Percentiles rank a stretch among this genome's conserved stretches.
phyloP scores from a whole-genome alignment of 2,888 invertebrate species.

The Phortica okadai region DNA sequence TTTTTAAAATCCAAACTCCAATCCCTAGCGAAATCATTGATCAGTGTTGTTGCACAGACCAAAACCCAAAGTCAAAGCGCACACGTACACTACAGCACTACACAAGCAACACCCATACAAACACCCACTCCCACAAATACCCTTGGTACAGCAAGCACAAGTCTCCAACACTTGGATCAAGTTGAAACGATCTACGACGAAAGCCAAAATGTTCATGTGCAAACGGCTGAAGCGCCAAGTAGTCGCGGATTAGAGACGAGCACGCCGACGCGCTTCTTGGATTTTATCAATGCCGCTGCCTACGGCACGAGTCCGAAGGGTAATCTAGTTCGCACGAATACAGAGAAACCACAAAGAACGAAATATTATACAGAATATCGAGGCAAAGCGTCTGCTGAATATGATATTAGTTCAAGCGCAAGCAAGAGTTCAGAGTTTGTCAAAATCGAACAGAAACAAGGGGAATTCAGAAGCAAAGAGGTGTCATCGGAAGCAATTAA shows the following conservation, averaged over 20 bases:
- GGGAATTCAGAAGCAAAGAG: slow-evolving; percentile 13
- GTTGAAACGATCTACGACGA: slow-evolving; percentile 67
- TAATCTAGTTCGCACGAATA: slow-evolving; percentile 54
- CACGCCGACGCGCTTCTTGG: slow-evolving; percentile 56
- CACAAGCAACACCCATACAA: slow-evolving; percentile 31
- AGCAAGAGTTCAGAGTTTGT: not conserved
- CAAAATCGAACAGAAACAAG: not conserved
- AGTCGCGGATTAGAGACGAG: slow-evolving; percentile 53
- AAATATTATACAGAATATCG: slow-evolving; percentile 43
- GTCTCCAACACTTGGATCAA: slow-evolving; percentile 32
- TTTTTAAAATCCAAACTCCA: slow-evolving; percentile 47
- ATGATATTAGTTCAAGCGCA: not conserved
- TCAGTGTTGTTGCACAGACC: slow-evolving; percentile 51
- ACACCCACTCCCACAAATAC: not conserved
- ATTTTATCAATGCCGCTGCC: slow-evolving; percentile 58
- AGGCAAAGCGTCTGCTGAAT: slow-evolving; percentile 24
- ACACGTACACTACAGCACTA: slow-evolving; percentile 9
- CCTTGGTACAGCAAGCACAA: not conserved
- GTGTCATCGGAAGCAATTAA: not conserved
- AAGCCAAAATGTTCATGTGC: slow-evolving; percentile 66
- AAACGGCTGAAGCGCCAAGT: slow-evolving; percentile 57
- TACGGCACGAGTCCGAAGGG: slow-evolving; percentile 56
- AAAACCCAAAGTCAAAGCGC: slow-evolving; percentile 35
- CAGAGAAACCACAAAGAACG: slow-evolving; percentile 47
- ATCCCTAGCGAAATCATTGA: slow-evolving; percentile 54